phyloP scores from a whole-genome alignment of 2,113 vertebrate genomes.

The Perca flavescens region DNA sequence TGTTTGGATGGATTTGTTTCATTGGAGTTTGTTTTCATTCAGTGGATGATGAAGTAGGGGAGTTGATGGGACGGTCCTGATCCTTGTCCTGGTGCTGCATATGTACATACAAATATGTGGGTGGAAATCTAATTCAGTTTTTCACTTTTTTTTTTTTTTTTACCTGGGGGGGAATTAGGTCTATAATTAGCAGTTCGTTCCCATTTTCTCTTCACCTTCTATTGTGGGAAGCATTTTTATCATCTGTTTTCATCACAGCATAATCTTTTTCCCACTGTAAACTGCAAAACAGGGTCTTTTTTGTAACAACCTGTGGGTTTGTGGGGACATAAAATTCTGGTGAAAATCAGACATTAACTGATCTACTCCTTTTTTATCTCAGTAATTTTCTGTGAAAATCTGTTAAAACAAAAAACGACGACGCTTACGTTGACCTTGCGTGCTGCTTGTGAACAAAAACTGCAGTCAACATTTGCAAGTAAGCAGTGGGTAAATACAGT shows the following conservation, averaged over 20 bases:
- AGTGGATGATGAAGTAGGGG: background rate
- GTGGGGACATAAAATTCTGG: background rate
- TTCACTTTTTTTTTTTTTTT: background rate
- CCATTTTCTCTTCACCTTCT: background rate
- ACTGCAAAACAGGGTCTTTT: too few relatives aligned
- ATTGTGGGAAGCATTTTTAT: background rate
- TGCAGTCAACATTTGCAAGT: background rate
- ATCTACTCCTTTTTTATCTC: background rate
- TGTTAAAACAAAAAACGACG: background rate
- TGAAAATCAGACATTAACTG: background rate
- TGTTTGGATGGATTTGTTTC: background rate
- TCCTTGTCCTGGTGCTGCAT: slow-evolving; percentile 32
- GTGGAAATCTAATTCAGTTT: background rate
- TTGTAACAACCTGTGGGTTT: background rate
- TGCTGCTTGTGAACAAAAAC: slow-evolving; percentile 13
- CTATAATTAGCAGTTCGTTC: background rate
- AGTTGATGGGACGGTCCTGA: slow-evolving; percentile 39
- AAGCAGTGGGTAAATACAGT: background rate
- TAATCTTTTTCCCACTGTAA: background rate
- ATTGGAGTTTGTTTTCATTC: slow-evolving; percentile 53
- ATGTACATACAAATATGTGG: background rate
- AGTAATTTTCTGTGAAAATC: background rate
- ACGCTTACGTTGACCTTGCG: slow-evolving; percentile 12
- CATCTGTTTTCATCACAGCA: background rate
- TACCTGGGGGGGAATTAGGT: too few relatives aligned